phyloP scores from a whole-genome alignment of 2,113 vertebrate species.

The Electrona antarctica region DNA sequence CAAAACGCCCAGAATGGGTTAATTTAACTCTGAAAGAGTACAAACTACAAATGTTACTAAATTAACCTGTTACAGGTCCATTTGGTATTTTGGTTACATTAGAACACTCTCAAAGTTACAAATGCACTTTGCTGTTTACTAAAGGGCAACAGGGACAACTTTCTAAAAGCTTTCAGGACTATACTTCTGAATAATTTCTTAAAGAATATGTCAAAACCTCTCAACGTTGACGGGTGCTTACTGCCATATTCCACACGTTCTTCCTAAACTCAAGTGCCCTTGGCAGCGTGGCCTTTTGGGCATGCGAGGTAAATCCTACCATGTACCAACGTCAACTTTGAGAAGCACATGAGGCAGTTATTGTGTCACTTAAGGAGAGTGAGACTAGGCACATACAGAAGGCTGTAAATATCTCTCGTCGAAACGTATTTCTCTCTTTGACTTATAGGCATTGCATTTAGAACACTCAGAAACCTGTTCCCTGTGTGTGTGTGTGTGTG shows the following conservation, averaged over 20 bases:
- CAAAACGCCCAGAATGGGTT: too few species aligned
- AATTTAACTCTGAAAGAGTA: too few species aligned
- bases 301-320: background rate
- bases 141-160: conserved; percentile 23
- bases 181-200: conserved; percentile 27
- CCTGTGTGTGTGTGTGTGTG: background rate
- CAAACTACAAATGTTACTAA: too few species aligned
- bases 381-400: too few species aligned
- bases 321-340: too few species aligned
- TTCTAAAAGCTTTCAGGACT: conserved; percentile 33
- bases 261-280: background rate
- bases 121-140: conserved; percentile 22
- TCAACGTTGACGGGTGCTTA: conserved; percentile 6
- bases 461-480: background rate
- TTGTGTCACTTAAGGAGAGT: too few species aligned
- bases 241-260: conserved; percentile 2
- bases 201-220: conserved; percentile 20
- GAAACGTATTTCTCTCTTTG: too few species aligned
- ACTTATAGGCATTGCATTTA: background rate
- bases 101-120: too few species aligned
- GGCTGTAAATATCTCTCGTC: too few species aligned
- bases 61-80: too few species aligned
- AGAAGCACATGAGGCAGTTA: too few species aligned
- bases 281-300: conserved; percentile 4
- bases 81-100: too few species aligned